phyloP scores from a whole-genome alignment of 2,888 invertebrate species.

The Digitonthophagus gazella region DNA sequence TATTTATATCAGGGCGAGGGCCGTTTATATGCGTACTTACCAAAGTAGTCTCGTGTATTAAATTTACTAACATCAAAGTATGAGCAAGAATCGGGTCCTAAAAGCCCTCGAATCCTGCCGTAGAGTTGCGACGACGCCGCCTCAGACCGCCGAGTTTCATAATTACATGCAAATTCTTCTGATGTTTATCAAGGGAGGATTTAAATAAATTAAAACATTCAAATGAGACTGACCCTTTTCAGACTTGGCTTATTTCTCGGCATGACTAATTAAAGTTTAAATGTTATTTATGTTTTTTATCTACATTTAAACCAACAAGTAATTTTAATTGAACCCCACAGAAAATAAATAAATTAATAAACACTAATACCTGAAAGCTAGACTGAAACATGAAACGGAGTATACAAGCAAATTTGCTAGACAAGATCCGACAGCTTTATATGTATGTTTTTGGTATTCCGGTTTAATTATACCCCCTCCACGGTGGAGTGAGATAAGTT shows the following conservation, averaged over 20 bases:
- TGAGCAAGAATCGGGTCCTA: constrained; percentile 40
- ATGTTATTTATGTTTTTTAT: not conserved
- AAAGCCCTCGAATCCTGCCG: constrained; percentile 44
- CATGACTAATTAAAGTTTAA: not conserved
- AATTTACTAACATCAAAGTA: constrained; percentile 46
- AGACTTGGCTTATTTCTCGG: not conserved
- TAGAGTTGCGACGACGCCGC: constrained; percentile 42
- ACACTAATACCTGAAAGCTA: not conserved
- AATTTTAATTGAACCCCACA: not conserved
- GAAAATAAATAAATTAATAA: not conserved
- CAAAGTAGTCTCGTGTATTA: constrained; percentile 43
- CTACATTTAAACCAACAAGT: not conserved
- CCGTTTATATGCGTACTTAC: constrained; percentile 36
- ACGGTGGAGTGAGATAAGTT: constrained; percentile 8
- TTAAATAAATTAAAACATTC: constrained; percentile 44
- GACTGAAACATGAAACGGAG: not conserved
- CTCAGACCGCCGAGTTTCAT: constrained; percentile 45
- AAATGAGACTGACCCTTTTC: constrained; percentile 35
- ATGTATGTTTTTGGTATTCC: constrained; percentile 40
- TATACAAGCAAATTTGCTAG: constrained; percentile 32
- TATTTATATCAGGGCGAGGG: constrained; percentile 9
- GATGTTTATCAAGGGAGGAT: constrained; percentile 46
- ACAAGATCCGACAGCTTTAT: constrained; percentile 31
- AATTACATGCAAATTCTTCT: constrained; percentile 49
- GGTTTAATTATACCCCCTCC: constrained; percentile 38